Evolutionary conservation across 2,113 vertebrate genomes (phyloP), one percentile per base, ranked within the genome.

Genomic region (Thalassarche chlororhynchos): DNA sequence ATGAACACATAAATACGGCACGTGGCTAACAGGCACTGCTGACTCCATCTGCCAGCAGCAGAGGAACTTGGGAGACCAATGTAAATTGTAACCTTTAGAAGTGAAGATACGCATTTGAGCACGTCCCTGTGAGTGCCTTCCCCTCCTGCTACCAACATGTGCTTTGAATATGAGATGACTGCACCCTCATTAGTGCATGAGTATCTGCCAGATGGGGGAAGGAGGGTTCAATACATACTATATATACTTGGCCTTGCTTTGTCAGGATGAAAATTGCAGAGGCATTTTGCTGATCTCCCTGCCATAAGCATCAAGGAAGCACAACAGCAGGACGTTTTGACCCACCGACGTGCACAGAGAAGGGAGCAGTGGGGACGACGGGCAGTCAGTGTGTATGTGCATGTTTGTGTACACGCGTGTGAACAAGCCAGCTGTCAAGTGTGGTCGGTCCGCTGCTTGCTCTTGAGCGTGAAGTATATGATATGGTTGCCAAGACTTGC

Each of bases 41-140:
- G 77, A 62, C 47, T 95, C 84, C 86, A 93, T 84, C 89, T 96
- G 91, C 77, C 86, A 96, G 91, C 72, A 91, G 84, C 86, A 84
- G 61, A 52, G 2, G 5, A 92, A 77, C 91, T 91, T 5, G 0
- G 69, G 86, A 92, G 77, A 91, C 20, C 89, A 54, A 79, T 62
- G 84, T 80, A 62, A 96, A 95, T 95, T 14, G 17, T 42, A 89
- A 87, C 89, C 74, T 89, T 87, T 94, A 87, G 42, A 91, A 95
- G 34, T 26, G 65, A 89, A 91, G 61, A 84, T 34, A 44, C 0
- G 0, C 69, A 8, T 52, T 52, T 38, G 36, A 87, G 58, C 74
- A 51, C 12, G 0, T 87, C 52, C 68, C 66, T 3, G 4, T 8
- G 52, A 79, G 26, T 32, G 81, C 87, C 81, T 87, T 79, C 69